Base-by-base conservation (phyloP, 2,888 invertebrate species). In the Endotricha flammealis region DNA sequence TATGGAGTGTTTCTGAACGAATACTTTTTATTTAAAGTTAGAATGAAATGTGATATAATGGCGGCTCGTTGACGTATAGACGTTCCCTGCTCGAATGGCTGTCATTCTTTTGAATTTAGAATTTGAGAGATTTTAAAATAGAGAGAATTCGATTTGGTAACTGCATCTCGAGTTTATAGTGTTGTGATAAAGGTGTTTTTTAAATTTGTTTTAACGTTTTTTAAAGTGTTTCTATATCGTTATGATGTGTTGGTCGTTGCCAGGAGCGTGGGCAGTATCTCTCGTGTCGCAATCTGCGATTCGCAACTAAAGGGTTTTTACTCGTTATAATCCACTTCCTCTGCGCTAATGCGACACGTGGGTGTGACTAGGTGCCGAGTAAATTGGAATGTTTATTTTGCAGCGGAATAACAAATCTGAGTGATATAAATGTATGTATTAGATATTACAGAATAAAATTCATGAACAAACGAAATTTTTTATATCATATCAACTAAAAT, bases 11-110 rank as follows among this genome's bases (percentile, higher is more conserved):
- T 70, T 70, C 70, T 53, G 62, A 72, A 74, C 68, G 64, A 50
- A 70, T 70, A 64, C 65, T 66, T 75, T 78, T 73, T 64, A 64
- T 65, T 79, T 74, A 75, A 76, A 73, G 75, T 70, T 71, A 63
- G 71, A 78, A 77, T 68, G 71, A 65, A 68, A 71, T 66, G 70
- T 68, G 71, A 74, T 72, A 65, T 71, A 68, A 67, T 65, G 66
- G 64, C 58, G 57, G 62, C 46, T 58, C 64, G 67, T 64, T 70
- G 72, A 74, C 68, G 58, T 64, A 59, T 60, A 51, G 59, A 60
- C 62, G 61, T 66, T 64, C 54, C 48, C 45, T 60, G 55, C 60
- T 55, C 52, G 53, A 55, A 57, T 53, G 42, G 44, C 45, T 50
- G 52, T 49, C 47, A 50, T 48, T 50, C 48, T 49, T 54, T 50